These are phyloP conservation scores for Carcharodon carcharias DNA, from an alignment of 2,797 vertebrate genomes.

Conservation along the genomic window DNA sequence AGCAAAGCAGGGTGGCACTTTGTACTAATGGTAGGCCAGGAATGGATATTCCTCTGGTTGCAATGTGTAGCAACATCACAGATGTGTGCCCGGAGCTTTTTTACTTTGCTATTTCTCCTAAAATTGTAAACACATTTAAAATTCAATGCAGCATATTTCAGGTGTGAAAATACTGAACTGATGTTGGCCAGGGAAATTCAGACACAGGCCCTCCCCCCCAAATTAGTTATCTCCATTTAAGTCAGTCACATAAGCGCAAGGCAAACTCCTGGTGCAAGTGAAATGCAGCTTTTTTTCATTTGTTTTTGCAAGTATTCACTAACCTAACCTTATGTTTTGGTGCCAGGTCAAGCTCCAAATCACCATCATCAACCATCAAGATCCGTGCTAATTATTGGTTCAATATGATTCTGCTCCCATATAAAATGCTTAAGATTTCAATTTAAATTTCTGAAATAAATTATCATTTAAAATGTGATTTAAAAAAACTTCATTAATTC, in stretches of 20 bases:
- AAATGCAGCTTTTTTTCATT: not conserved
- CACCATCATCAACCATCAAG: not conserved
- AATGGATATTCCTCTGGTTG: not conserved
- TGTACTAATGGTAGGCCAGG: not conserved
- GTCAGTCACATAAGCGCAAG: not conserved
- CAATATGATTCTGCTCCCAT: not conserved
- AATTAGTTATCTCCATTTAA: not conserved
- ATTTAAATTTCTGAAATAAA: not conserved
- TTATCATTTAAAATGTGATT: not conserved
- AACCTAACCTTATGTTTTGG: not conserved
- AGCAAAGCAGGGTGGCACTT: not conserved
- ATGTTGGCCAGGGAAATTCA: not conserved
- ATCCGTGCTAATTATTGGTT: not conserved
- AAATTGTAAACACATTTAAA: constrained; percentile 21
- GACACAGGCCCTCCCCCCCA: not conserved
- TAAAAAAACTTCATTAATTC: not conserved
- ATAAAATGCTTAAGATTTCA: not conserved
- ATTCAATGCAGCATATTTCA: not conserved
- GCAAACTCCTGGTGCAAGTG: not conserved
- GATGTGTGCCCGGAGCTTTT: not conserved
- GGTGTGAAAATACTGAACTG: not conserved
- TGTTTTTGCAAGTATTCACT: not conserved
- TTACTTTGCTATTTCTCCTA: not conserved
- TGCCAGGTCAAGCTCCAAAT: not conserved
- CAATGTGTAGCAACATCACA: not conserved